These are phyloP conservation scores for Danio aesculapii DNA, from an alignment of 2,797 vertebrate genomes.

Conservation along the genomic window DNA sequence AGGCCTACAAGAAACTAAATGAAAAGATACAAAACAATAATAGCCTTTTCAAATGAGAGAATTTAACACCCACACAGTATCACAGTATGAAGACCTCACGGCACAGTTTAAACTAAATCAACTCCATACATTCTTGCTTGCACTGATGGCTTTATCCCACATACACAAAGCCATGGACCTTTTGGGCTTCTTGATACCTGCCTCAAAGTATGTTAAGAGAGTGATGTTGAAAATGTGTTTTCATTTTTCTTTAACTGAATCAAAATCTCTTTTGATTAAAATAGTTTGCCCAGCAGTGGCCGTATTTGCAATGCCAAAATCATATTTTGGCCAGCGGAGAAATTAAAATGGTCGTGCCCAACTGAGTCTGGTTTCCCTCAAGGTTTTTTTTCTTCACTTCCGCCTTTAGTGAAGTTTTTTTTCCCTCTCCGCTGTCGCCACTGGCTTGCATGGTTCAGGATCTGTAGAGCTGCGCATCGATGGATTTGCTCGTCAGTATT, in stretches of 20 bases:
- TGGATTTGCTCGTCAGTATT: too few species aligned
- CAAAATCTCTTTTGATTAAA: not conserved
- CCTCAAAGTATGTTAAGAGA: not conserved
- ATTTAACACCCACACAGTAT: constrained; percentile 3
- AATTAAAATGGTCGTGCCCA: too few species aligned
- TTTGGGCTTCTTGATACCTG: not conserved
- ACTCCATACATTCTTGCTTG: not conserved
- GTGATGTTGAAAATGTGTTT: not conserved
- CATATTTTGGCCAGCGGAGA: too few species aligned
- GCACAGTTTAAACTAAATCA: constrained; percentile 31
- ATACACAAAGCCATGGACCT: constrained; percentile 8
- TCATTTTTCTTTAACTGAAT: not conserved
- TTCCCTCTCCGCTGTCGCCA: too few species aligned
- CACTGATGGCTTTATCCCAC: constrained; percentile 8
- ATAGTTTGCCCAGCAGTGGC: too few species aligned
- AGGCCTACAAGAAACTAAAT: not conserved
- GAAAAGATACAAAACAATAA: not conserved
- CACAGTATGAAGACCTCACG: not conserved
- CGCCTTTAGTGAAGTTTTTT: too few species aligned
- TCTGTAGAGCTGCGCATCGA: too few species aligned
- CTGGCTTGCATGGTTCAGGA: too few species aligned
- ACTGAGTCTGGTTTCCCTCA: too few species aligned
- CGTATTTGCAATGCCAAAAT: too few species aligned
- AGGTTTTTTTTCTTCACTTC: too few species aligned
- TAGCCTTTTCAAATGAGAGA: not conserved